Evolutionary conservation across 23 tunicate species (phyloP).

Genomic region (Ascidia mentula): DNA sequence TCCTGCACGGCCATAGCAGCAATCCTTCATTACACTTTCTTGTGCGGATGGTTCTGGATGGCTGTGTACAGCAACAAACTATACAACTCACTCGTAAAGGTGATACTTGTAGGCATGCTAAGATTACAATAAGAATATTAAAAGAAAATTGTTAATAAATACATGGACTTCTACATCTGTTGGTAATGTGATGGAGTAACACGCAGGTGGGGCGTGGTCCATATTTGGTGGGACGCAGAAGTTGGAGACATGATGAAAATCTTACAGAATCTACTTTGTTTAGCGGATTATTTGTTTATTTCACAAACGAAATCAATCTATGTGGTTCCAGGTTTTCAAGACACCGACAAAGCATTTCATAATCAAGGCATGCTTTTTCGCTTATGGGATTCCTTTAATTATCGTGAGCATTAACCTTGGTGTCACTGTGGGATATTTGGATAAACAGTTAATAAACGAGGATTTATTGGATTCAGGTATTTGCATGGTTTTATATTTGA

Average conservation of each 20-base stretch:
- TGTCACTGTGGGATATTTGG: conserved; percentile 47
- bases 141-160: neutral
- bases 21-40: conserved; percentile 52
- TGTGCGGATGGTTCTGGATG: conserved; percentile 67
- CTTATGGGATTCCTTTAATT: conserved; percentile 57
- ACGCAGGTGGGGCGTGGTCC: too few species aligned
- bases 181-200: too few species aligned
- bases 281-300: too few species aligned
- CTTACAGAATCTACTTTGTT: too few species aligned
- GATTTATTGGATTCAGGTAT: conserved; percentile 35
- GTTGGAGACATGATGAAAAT: too few species aligned
- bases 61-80: conserved; percentile 59
- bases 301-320: too few species aligned
- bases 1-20: conserved; percentile 43
- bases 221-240: too few species aligned
- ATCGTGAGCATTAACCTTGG: conserved; percentile 36
- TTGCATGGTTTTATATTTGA: neutral
- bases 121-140: neutral
- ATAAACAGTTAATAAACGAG: conserved; percentile 6
- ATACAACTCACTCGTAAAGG: conserved; percentile 48
- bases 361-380: conserved; percentile 29
- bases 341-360: conserved; percentile 27
- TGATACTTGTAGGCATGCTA: neutral
- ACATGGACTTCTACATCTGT: too few species aligned
- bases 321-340: conserved; percentile 31